Evolutionary conservation across 2,888 invertebrate species (phyloP), one percentile per base, ranked within the genome.

Genomic region (Ecdyonurus torrentis): DNA sequence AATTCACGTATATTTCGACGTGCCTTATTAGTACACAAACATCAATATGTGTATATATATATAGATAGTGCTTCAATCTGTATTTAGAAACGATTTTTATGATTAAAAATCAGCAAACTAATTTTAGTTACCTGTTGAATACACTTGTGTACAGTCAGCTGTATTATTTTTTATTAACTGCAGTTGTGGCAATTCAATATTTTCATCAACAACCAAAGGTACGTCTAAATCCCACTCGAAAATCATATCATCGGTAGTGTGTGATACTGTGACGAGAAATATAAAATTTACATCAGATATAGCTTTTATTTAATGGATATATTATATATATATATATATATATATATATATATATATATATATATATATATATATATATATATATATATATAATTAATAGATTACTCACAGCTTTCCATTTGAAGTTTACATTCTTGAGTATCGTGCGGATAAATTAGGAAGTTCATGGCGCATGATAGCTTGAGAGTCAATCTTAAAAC

Each of bases 221-320:
- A 91, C 89, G 60, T 89, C 89, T 37, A 89, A 89, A 74, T 93
- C 90, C 94, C 94, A 94, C 74, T 91, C 88, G 77, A 94, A 94
- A 68, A 93, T 84, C 81, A 95, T 83, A 77, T 94, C 93, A 70
- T 93, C 91, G 18, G 92, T 93, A 24, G 94, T 95, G 74, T 94
- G 93, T 0, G 93, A 93, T 71, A 94, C 94, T 94, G 78, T 67
- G 69, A 68, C 62, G 37, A 37, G 15, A 37, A n/a, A n/a, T n/a
- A n/a, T n/a, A n/a, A n/a, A n/a, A n/a, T n/a, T n/a, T n/a, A n/a
- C n/a, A n/a, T n/a, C 5, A 37, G 5, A 10, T 10, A 15, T 10
- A 15, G 37, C 37, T 15, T 15, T 15, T 10, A 37, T 10, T 37
- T 37, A 37, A 10, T 23, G 19, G 2, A 60, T 50, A n/a, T n/a